A percentile compares a stretch with the other conserved stretches of the same genome.
Evolutionary conservation across 64 coral and sea anemone species (phyloP).

Genomic region (Platygyra sinensis): DNA sequence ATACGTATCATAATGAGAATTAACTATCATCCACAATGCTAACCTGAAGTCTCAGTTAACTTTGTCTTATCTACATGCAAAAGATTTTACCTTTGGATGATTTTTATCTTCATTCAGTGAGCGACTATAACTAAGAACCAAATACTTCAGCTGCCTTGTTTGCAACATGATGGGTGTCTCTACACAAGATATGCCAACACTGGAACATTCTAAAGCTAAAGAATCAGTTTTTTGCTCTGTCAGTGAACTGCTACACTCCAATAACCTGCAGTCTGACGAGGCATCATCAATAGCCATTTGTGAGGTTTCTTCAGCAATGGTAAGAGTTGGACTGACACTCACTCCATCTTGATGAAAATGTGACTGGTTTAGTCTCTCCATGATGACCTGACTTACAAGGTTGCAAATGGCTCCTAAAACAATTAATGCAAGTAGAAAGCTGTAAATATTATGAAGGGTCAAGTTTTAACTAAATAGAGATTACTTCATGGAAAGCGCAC

Average conservation of each 20-base stretch:
- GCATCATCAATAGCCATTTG: slow-evolving; percentile 75
- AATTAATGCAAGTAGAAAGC: not conserved
- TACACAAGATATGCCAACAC: not conserved
- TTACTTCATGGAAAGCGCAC: no score
- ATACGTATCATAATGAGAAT: no score
- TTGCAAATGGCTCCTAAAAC: slow-evolving; percentile 9
- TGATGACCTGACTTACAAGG: slow-evolving; percentile 51
- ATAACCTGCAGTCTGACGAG: slow-evolving; percentile 1
- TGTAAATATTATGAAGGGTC: not conserved
- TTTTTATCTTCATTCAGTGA: slow-evolving; percentile 40
- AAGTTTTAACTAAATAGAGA: no score
- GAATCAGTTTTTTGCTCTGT: not conserved
- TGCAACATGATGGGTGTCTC: slow-evolving; percentile 2
- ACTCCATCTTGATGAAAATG: not conserved
- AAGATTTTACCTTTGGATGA: slow-evolving; percentile 45
- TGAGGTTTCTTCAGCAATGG: slow-evolving; percentile 69
- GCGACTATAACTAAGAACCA: slow-evolving; percentile 53
- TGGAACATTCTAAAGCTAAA: not conserved
- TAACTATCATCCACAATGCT: no score
- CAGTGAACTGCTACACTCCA: slow-evolving; percentile 11
- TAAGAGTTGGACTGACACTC: not conserved
- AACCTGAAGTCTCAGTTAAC: no score
- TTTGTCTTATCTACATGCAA: not conserved
- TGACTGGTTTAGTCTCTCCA: slow-evolving; percentile 28
- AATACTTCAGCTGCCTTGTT: slow-evolving; percentile 41